Conservation (phyloP, 2,797 vertebrate species). For the Echeneis naucrates region DNA sequence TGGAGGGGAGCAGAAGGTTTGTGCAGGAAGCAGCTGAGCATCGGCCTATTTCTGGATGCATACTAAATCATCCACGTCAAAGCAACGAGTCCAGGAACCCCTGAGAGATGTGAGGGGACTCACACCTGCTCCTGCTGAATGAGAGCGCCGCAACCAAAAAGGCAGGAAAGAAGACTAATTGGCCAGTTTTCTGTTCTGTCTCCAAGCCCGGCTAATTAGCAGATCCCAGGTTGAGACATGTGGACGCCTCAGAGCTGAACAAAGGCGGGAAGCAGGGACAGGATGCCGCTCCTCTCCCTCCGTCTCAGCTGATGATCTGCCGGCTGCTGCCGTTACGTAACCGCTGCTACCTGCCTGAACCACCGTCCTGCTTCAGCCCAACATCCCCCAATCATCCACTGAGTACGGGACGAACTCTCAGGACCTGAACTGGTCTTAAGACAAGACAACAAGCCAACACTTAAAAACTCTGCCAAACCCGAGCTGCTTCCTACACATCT, state of each 20-base stretch:
- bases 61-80: conserved; percentile 48
- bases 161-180: background rate
- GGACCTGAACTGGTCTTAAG: no score
- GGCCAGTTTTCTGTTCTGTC: background rate
- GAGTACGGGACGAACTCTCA: background rate
- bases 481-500: no score
- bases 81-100: conserved; percentile 14
- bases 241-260: conserved; percentile 35
- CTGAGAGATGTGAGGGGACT: conserved; percentile 25
- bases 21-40: conserved; percentile 43
- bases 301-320: background rate
- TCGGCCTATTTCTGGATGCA: conserved; percentile 55
- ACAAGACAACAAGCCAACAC: background rate
- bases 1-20: background rate
- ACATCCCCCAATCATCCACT: conserved; percentile 5
- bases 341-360: conserved; percentile 24
- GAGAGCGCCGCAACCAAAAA: background rate
- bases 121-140: conserved; percentile 48
- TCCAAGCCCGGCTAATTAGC: conserved; percentile 2
- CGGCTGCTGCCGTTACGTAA: conserved; percentile 21
- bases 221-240: conserved; percentile 22
- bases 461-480: background rate
- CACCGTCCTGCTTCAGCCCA: background rate
- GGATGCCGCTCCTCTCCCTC: background rate
- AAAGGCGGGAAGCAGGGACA: conserved; percentile 32